Conservation (phyloP, 37 sponge, comb jelly and placozoan genomes). For the Hormiphora californensis region DNA sequence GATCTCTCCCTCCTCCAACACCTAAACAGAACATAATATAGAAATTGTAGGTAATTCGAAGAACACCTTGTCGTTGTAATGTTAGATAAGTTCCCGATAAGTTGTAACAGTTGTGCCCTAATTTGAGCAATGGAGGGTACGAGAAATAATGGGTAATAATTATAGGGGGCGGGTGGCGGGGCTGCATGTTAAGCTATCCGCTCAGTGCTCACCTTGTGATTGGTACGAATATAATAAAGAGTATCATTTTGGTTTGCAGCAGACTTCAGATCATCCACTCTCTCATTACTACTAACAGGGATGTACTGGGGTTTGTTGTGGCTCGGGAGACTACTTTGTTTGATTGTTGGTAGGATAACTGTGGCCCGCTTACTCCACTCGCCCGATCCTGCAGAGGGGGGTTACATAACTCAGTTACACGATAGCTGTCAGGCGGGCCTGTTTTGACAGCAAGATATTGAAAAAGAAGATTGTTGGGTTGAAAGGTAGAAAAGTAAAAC, state of each 20-base stretch:
- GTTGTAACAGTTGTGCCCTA: too few relatives aligned
- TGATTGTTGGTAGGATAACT: constrained; percentile 8
- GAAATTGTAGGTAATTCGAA: too few relatives aligned
- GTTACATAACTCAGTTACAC: not conserved
- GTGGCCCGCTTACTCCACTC: constrained; percentile 10
- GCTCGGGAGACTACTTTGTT: constrained; percentile 37
- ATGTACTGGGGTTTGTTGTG: constrained; percentile 34
- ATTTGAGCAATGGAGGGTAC: too few relatives aligned
- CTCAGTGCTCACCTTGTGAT: constrained; percentile 18
- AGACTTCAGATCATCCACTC: not conserved
- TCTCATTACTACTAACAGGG: not conserved
- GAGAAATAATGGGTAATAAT: too few relatives aligned
- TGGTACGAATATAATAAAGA: constrained; percentile 26
- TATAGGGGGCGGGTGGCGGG: too few relatives aligned
- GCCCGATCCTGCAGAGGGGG: not conserved
- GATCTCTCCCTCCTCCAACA: not conserved
- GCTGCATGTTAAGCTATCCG: too few relatives aligned
- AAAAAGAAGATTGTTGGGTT: too few relatives aligned
- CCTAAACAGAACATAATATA: too few relatives aligned
- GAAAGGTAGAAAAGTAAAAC: too few relatives aligned
- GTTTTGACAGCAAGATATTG: too few relatives aligned
- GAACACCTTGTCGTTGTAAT: too few relatives aligned
- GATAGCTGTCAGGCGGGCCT: not conserved
- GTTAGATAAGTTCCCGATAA: too few relatives aligned
- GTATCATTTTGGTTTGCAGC: not conserved